Evolutionary conservation across 1,140 invertebrate species (phyloP), one percentile per base, ranked within the genome.

Genomic region (Dufourea novaeangliae): DNA sequence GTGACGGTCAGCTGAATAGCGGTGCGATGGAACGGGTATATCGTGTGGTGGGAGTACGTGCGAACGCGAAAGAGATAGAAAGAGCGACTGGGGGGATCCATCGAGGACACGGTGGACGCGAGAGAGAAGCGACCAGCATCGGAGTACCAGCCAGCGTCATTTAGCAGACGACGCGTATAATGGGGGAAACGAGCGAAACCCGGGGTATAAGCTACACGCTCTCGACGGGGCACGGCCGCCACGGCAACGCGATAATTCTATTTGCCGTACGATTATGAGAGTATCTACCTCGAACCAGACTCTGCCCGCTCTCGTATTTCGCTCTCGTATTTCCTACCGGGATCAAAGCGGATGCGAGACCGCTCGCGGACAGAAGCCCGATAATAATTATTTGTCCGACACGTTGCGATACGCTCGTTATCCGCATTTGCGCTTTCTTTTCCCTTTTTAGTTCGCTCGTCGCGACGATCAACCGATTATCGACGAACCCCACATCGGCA

Each of bases 341-440:
- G 85, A 86, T 86, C 85, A 86, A 86, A 86, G 84, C 85, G 85
- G 78, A 86, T 81, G 54, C 69, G 85, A 82, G 77, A 79, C 80
- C 76, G 63, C 62, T 73, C 81, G 80, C 79, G 80, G 78, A 88
- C 85, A 81, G 86, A 86, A 82, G 72, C 61, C 78, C 74, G 87
- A 85, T 88, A 88, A 88, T 88, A 87, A 88, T 88, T 88, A 88
- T 88, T 88, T 88, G 82, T 77, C 83, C 83, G 80, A 80, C 81
- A 77, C 87, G 82, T 80, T 79, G 79, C 83, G 79, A 87, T 86
- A 82, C 80, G 81, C 86, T 87, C 79, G 85, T 86, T 86, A 86
- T 84, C 84, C 78, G 83, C 29, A 27, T 56, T 37, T 50, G 34
- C 7, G 44, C 39, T n/a, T 54, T 74, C 56, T 62, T 68, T 68